Base-by-base conservation (phyloP, 2,888 invertebrate species). In the Linnaemya vulpina region DNA sequence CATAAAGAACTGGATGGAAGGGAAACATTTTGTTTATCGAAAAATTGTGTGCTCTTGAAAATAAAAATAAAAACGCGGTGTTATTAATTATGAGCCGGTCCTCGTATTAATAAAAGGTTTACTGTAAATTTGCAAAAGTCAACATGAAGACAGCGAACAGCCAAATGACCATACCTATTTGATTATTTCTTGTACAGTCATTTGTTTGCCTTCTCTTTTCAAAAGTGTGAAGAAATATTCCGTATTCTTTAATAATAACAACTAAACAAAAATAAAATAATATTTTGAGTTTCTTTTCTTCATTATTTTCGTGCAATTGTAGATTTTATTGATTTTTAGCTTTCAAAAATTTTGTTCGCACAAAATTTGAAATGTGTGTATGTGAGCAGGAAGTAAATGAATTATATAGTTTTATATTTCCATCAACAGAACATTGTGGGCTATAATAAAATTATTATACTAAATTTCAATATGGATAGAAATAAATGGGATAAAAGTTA, bases 191-290 rank as follows among this genome's bases (percentile, higher is more conserved):
- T 63, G 38, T 51, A 58, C 46, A 35, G 30, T 25, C 15, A 15
- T 65, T 53, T 30, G 38, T 74, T 40, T 63, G 74, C 10, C 67
- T 78, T 70, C 58, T 43, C 17, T 60, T 51, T 60, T 60, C 13
- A 22, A 67, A 68, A 82, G 76, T 76, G 82, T 82, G 63, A 82
- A 70, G 70, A 70, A 70, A 82, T 76, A 82, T 75, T 81, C 38
- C 75, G 75, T 70, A 76, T 82, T 63, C 75, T 81, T 81, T 62
- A 82, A 76, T 70, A 81, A 62, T 55, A 55, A 82, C 55, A 62
- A 81, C 53, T 15, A 60, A 49, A 7, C 38, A 25, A 30, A 53
- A 15, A 9, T 1, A 75, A 81, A 74, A 68, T 63, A 53, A 78
- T 17, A 68, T 73, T 60, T 55, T 53, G 60, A 20, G 58, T 73